Evolutionary conservation across 2,888 invertebrate species (phyloP).

Genomic region (Itoplectis maculator): DNA sequence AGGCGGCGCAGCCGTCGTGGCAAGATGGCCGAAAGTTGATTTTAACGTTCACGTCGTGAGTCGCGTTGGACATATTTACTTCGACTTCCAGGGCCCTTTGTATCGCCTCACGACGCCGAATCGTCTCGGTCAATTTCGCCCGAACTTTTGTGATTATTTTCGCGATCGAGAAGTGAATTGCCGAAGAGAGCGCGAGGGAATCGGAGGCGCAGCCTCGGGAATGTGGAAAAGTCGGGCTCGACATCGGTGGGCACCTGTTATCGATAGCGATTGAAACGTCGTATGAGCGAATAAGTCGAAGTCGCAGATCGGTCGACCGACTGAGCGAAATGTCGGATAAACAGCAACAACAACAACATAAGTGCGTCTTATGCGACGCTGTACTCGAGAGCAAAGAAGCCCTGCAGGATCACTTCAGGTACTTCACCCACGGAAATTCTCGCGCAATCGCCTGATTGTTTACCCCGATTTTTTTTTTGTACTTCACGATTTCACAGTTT

Average conservation of each 20-base stretch:
- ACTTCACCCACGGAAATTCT: constrained; percentile 59
- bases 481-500: neutral
- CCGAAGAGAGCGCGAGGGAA: neutral
- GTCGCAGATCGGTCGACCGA: too few species aligned
- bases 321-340: constrained; percentile 75
- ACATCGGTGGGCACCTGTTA: neutral
- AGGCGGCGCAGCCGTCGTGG: neutral
- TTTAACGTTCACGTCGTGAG: constrained; percentile 8
- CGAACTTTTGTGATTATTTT: neutral
- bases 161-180: neutral
- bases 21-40: constrained; percentile 16
- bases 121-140: neutral
- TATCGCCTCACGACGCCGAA: neutral
- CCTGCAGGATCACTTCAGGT: constrained; percentile 88
- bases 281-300: neutral
- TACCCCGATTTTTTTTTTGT: neutral
- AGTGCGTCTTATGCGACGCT: constrained; percentile 87
- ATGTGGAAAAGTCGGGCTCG: neutral
- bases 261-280: neutral
- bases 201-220: neutral
- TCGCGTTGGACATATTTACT: neutral
- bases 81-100: constrained; percentile 11
- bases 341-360: constrained; percentile 76
- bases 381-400: constrained; percentile 86
- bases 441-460: neutral